Percentiles rank a stretch among this genome's conserved stretches.
These are phyloP conservation scores for Eucera pruinosa DNA, from an alignment of 2,888 invertebrate genomes.

Conservation along the genomic window DNA sequence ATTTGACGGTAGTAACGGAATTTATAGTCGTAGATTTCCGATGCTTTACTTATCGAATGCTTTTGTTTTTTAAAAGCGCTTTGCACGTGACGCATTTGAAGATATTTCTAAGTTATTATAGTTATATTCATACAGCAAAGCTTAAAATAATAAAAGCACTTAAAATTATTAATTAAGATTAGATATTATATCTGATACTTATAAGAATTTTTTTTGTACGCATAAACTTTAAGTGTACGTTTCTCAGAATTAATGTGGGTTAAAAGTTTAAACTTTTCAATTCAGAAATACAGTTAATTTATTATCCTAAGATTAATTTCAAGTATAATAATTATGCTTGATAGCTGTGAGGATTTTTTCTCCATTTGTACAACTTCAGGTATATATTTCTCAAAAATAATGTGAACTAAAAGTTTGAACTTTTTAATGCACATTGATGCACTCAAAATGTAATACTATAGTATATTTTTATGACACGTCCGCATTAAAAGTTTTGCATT, in stretches of 20 bases:
- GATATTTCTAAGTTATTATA: no score
- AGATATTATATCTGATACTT: neutral
- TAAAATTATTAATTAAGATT: neutral
- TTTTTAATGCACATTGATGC: neutral
- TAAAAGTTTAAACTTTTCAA: neutral
- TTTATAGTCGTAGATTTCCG: neutral
- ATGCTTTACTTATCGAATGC: neutral
- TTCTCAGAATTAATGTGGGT: neutral
- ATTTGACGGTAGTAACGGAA: neutral
- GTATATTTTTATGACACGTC: neutral
- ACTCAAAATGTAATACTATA: neutral
- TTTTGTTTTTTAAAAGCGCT: slow-evolving; percentile 1
- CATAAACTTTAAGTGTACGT: neutral
- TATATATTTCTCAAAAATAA: no score
- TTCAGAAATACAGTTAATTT: no score
- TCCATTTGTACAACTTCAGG: no score
- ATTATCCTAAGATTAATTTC: no score
- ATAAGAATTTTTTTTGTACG: neutral
- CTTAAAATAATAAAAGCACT: neutral
- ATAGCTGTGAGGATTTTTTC: no score
- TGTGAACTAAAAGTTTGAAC: neutral
- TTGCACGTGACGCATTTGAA: slow-evolving; percentile 3
- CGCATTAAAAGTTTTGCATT: neutral
- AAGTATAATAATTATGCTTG: no score
- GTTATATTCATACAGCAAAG: no score